phyloP scores from a whole-genome alignment of 2,113 vertebrate species.

The Cochlearius cochlearius region DNA sequence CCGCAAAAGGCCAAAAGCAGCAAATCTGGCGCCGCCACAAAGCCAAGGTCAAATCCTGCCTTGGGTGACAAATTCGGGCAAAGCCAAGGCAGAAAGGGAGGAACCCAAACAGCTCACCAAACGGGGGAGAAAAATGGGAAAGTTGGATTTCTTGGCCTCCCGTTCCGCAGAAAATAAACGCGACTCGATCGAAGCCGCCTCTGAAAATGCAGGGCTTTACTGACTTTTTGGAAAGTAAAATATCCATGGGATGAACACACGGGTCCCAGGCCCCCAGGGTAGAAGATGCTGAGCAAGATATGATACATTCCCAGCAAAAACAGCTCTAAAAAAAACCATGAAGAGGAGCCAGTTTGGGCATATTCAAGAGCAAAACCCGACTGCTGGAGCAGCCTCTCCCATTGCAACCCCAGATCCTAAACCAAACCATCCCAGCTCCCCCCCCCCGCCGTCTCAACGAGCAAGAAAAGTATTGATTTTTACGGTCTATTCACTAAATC shows the following conservation, averaged over 20 bases:
- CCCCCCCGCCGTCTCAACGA: accelerated
- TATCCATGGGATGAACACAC: not conserved
- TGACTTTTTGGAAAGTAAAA: not conserved
- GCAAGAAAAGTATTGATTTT: not conserved
- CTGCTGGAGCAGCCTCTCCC: not conserved
- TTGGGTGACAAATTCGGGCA: not conserved
- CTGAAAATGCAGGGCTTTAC: not conserved
- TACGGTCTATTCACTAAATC: not conserved
- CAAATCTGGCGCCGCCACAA: not conserved
- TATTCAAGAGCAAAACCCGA: not conserved
- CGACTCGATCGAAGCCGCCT: not conserved
- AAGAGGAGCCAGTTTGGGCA: not conserved
- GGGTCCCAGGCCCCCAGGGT: not conserved
- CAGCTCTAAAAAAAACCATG: not conserved
- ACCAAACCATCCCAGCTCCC: not conserved
- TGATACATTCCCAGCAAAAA: not conserved
- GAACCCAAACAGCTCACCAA: not conserved
- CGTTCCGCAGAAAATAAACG: not conserved
- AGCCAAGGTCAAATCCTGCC: not conserved
- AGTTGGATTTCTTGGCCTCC: not conserved
- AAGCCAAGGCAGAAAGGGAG: not conserved
- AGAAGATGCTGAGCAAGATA: not conserved
- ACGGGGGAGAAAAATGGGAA: not conserved
- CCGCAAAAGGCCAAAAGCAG: not conserved
- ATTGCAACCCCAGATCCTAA: not conserved